phyloP scores from a whole-genome alignment of 2,113 vertebrate species.

The Oenanthe oenanthe region DNA sequence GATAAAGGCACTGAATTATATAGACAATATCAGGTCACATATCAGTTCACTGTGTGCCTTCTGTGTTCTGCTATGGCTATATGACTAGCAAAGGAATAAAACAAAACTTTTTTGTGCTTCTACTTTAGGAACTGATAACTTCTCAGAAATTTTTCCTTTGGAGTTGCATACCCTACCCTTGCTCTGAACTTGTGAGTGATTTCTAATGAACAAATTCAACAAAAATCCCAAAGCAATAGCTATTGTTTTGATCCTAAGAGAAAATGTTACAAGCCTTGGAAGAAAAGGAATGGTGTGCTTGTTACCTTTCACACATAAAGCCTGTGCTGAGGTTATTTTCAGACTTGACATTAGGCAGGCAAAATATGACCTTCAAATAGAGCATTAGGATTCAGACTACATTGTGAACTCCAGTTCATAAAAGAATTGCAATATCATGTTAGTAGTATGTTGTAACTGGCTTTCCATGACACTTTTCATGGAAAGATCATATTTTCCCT shows the following conservation, averaged over 20 bases:
- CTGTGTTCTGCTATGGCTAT: background rate
- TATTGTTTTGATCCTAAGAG: background rate
- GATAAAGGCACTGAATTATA: background rate
- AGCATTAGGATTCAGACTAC: background rate
- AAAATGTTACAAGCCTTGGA: background rate
- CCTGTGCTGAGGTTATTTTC: background rate
- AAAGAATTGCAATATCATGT: background rate
- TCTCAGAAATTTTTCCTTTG: background rate
- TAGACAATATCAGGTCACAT: background rate
- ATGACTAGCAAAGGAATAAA: background rate
- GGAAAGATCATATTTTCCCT: background rate
- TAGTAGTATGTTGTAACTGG: background rate
- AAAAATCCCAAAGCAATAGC: background rate
- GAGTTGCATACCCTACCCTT: background rate
- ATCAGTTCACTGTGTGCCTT: background rate
- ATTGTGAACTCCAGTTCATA: background rate
- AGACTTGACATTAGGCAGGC: background rate
- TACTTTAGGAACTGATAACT: background rate
- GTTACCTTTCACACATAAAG: background rate
- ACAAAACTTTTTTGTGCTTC: background rate
- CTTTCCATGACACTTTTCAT: background rate
- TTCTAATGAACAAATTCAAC: background rate
- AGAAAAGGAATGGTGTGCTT: background rate
- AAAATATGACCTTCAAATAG: background rate
- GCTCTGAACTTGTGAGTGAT: background rate